Base-by-base conservation (phyloP, 2,888 invertebrate genomes). In the Tholera decimalis region DNA sequence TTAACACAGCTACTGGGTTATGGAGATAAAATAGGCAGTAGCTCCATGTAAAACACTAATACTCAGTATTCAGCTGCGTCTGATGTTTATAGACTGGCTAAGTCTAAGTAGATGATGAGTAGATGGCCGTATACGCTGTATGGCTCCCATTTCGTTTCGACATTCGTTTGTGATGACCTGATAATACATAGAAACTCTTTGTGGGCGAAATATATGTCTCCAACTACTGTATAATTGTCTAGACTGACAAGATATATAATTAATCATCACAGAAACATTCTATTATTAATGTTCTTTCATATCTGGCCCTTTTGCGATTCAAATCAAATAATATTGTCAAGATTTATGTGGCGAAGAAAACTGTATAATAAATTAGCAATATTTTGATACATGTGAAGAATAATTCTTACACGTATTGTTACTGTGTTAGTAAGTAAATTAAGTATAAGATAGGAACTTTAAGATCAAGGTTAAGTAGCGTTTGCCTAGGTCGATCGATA, bases 211-310 rank as follows among this genome's bases (percentile, higher is more conserved):
- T 11, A 15, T 35, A 3, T 37, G 3, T 15, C 35, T 37, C 35
- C 15, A 15, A 33, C 11, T 1, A 5, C 2, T n/a, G 0, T 24
- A 3, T 15, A 15, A 20, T 68, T 22, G 33, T 7, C 15, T 6
- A 54, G 22, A 67, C 5, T 67, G n/a, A 15, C 9, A 11, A 9
- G 0, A 56, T 63, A 35, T 30, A 30, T 30, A 24, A n/a, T n/a
- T n/a, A n/a, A n/a, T n/a, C n/a, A n/a, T n/a, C n/a, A n/a, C 22
- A 35, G 18, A 41, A 18, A 35, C 5, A 56, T 63, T 41, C 22
- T 54, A 20, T 62, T 63, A 67, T 39, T 49, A 73, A 61, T 4
- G 37, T 63, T 13, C 33, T 58, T 46, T 26, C 24, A 37, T 43
- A 50, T 58, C 60, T 47, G 18, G 8, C 24, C 28, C 7, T 57